Percentiles rank a stretch among this genome's conserved stretches.
Evolutionary conservation across 1,140 invertebrate genomes (phyloP).

Genomic region (Chlorops oryzae): DNA sequence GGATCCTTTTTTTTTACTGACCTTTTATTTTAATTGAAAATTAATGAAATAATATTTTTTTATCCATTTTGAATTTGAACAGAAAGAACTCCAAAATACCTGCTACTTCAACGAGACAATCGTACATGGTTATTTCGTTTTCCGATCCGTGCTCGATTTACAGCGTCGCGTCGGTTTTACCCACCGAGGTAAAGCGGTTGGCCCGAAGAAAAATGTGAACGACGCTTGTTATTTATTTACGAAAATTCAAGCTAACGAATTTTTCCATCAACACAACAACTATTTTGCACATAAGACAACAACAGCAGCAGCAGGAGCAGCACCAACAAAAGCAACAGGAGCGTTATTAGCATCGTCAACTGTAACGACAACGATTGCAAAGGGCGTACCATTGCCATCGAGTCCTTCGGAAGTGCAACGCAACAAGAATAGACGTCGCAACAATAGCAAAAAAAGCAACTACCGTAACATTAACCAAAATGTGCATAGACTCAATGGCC

Average conservation of each 20-base stretch:
- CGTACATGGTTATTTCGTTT: constrained; percentile 47
- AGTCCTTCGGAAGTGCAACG: constrained; percentile 23
- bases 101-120: constrained; percentile 47
- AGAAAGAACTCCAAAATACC: constrained; percentile 45
- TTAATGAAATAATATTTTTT: background rate
- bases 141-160: constrained; percentile 44
- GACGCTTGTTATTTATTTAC: constrained; percentile 45
- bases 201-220: constrained; percentile 43
- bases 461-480: constrained; percentile 33
- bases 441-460: constrained; percentile 23
- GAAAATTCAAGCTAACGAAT: constrained; percentile 43
- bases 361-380: no score
- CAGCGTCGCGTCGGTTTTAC: constrained; percentile 45
- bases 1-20: no score
- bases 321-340: constrained; percentile 7
- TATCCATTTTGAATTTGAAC: no score
- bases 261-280: constrained; percentile 40
- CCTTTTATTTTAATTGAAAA: no score
- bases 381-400: constrained; percentile 24
- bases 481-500: constrained; percentile 41
- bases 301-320: constrained; percentile 11
- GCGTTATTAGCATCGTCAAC: constrained; percentile 10
- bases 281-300: constrained; percentile 10
- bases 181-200: constrained; percentile 44
- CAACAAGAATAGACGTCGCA: constrained; percentile 40